Evolutionary conservation across 2,888 invertebrate genomes (phyloP), one percentile per base, ranked within the genome.

Genomic region (Sympetrum striolatum): DNA sequence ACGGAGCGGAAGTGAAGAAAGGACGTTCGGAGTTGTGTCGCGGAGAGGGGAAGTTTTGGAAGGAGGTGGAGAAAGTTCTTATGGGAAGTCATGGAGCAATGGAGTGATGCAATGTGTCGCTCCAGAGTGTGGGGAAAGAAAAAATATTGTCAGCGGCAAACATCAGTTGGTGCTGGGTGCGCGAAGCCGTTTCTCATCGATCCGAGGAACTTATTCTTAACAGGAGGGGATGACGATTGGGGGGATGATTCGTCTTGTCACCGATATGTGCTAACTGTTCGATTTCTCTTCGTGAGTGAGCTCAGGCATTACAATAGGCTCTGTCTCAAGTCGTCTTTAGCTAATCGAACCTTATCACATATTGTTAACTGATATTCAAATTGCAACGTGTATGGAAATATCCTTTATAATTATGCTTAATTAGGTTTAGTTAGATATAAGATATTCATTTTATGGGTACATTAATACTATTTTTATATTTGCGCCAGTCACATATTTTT

Each of bases 1-100:
- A 86, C 53, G 86, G 58, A 58, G 86, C 86, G 86, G 86, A 86
- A 86, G 86, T 86, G 86, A 86, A 64, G 86, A 64, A 86, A 86
- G 60, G 86, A 86, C 64, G 86, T 18, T 53, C 18, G 82, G 37
- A 35, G 35, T 22, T 44, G 64, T 25, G 60, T 31, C 15, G 0
- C 15, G 60, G 60, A 4, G n/a, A 73, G 60, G 35, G 22, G 60
- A 86, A 82, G 82, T 82, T 82, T 82, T 35, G 82, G 58, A 31
- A 31, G 25, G 58, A 82, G 35, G 81, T 12, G 81, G 86, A n/a
- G 39, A 35, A 64, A 86, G 60, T 86, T 86, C 86, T 86, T 86
- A 64, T 35, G 25, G 25, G 35, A 31, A 60, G 58, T 82, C 35
- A 82, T 58, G 86, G 86, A 86, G 86, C 86, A 86, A 86, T 86